Evolutionary conservation across 2,113 vertebrate species (phyloP).

Genomic region (Lontra canadensis): DNA sequence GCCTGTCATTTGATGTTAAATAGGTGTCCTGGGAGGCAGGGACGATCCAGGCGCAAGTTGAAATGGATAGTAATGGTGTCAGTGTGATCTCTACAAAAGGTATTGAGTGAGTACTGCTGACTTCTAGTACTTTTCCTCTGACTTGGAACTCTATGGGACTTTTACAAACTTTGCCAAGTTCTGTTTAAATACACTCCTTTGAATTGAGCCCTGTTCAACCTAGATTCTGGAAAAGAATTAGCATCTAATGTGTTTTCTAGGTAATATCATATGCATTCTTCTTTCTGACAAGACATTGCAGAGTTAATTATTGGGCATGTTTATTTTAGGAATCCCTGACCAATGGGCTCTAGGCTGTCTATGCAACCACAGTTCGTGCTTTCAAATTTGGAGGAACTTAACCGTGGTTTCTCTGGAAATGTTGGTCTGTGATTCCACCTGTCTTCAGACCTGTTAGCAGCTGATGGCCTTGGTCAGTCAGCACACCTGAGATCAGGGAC

Average conservation of each 20-base stretch:
- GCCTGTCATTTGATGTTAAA: neutral
- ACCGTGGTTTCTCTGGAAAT: neutral
- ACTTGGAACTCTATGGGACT: neutral
- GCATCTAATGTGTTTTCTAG: neutral
- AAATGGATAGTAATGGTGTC: neutral
- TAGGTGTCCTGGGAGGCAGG: neutral
- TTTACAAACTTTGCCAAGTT: neutral
- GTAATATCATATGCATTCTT: neutral
- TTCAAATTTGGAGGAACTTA: neutral
- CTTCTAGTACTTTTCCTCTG: neutral
- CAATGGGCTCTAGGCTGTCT: neutral
- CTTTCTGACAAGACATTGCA: neutral
- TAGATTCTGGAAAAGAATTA: neutral
- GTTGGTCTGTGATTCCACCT: neutral
- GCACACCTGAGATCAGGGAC: neutral
- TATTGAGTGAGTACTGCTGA: neutral
- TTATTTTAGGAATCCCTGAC: slow-evolving; percentile 6
- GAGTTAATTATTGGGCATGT: neutral
- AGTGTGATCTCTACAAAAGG: neutral
- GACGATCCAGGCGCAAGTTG: neutral
- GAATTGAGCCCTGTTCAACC: neutral
- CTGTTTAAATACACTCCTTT: neutral
- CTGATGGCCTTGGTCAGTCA: neutral
- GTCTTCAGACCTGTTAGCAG: neutral
- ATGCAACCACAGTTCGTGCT: neutral